A percentile compares a stretch with the other conserved stretches of the same genome.
These are phyloP conservation scores for Arvicanthis niloticus DNA, from an alignment of 2,113 vertebrate genomes.

Conservation along the genomic window DNA sequence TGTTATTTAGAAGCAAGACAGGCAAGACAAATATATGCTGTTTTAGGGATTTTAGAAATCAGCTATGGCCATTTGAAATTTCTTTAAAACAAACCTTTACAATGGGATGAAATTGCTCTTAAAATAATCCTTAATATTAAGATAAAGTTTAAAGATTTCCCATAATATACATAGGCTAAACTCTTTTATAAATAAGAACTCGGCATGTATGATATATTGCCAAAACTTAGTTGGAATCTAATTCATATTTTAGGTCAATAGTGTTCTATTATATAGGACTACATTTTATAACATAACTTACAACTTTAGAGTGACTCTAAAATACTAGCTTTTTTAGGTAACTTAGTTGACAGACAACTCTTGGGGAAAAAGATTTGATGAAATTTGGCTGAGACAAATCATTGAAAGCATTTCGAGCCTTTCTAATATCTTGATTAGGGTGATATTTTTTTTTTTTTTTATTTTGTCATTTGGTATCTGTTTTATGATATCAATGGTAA, in stretches of 20 bases:
- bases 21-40: fast-evolving
- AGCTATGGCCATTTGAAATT: background rate
- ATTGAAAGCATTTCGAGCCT: background rate
- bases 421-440: background rate
- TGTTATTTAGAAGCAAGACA: background rate
- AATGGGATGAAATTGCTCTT: background rate
- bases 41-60: background rate
- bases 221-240: background rate
- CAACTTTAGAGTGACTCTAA: background rate
- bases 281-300: background rate
- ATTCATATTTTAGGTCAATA: background rate
- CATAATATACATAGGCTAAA: background rate
- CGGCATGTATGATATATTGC: background rate
- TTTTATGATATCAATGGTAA: background rate
- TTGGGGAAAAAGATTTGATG: background rate
- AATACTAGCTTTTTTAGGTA: background rate
- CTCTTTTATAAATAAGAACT: background rate
- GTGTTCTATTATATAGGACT: background rate
- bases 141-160: background rate
- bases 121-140: background rate
- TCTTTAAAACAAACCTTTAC: slow-evolving; percentile 9
- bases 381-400: background rate
- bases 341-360: background rate
- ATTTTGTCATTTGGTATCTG: background rate
- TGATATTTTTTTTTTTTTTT: background rate